Conservation (phyloP, 2,888 invertebrate species). For the Melanophora roralis region DNA sequence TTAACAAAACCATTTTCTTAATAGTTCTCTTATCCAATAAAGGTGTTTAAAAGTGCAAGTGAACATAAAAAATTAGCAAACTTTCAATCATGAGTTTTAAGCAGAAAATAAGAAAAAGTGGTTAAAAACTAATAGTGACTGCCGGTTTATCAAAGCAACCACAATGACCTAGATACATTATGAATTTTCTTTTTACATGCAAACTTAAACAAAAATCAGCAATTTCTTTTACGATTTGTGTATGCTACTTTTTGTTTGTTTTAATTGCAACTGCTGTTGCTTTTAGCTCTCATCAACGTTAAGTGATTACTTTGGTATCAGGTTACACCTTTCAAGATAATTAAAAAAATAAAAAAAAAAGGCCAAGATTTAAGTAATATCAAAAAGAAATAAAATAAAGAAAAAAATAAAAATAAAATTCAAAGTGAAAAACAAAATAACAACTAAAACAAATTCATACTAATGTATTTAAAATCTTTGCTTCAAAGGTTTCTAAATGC, state of each 20-base stretch:
- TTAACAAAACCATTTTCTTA: slow-evolving; percentile 17
- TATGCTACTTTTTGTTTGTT: slow-evolving; percentile 27
- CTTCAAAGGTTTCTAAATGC: slow-evolving; percentile 1
- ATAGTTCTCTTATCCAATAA: slow-evolving; percentile 12
- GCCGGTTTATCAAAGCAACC: slow-evolving; percentile 25
- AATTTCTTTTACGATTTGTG: neutral
- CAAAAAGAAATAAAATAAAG: slow-evolving; percentile 22
- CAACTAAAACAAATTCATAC: slow-evolving; percentile 3
- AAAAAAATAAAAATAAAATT: neutral
- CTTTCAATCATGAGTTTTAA: no score
- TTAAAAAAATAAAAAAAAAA: slow-evolving; percentile 72
- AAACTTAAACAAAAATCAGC: neutral
- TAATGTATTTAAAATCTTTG: slow-evolving; percentile 31
- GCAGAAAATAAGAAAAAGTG: neutral
- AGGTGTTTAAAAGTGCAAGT: slow-evolving; percentile 33
- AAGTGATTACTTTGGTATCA: slow-evolving; percentile 71
- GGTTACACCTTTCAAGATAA: slow-evolving; percentile 74
- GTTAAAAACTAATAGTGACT: neutral
- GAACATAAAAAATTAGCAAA: no score
- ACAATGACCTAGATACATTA: slow-evolving; percentile 54
- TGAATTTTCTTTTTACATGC: neutral
- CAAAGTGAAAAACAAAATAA: neutral
- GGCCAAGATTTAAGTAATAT: slow-evolving; percentile 52
- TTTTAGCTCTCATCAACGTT: slow-evolving; percentile 63
- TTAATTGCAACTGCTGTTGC: slow-evolving; percentile 43